Evolutionary conservation across 2,113 vertebrate genomes (phyloP), one percentile per base, ranked within the genome.

Genomic region (Carlito syrichta): DNA sequence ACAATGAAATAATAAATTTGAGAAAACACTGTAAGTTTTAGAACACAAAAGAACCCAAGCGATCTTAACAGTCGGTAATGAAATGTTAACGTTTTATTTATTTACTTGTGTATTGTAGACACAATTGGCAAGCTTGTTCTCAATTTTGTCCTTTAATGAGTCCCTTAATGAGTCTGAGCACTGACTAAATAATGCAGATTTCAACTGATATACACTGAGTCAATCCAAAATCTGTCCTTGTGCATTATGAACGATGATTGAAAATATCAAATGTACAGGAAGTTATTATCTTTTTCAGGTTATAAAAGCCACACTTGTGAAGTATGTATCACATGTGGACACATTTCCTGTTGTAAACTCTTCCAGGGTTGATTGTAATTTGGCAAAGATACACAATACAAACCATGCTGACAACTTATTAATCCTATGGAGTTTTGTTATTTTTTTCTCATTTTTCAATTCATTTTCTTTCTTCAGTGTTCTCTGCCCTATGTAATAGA

Each of bases 21-120:
- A n/a, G 38, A 54, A 90, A 87, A 20, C 35, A 54, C 40, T 40
- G 3, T 66, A 90, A 32, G 74, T 81, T 91, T 85, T 86, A 71
- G 2, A 81, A 38, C 16, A 52, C 9, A 62, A 69, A 52, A 63
- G 54, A 86, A 92, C 35, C 13, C 32, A 38, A 32, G 35, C 71
- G 14, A 60, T 73, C 6, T 58, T 86, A 74, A 54, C 23, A 30
- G 56, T 74, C 13, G 68, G 73, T 89, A 62, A 74, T 92, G 27
- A 92, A 60, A 79, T 89, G 78, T 71, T 89, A 68, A 58, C 6
- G 1, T 89, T 94, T 94, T 76, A 83, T 88, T 77, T n/a, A 60
- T 79, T 84, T 93, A 78, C 27, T 27, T 86, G 35, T 54, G 68
- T 76, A 30, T 66, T 95, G 1, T n/a, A 86, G 35, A 74, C 8